Evolutionary conservation across 2,113 vertebrate species (phyloP).

Genomic region (Scomber colias): DNA sequence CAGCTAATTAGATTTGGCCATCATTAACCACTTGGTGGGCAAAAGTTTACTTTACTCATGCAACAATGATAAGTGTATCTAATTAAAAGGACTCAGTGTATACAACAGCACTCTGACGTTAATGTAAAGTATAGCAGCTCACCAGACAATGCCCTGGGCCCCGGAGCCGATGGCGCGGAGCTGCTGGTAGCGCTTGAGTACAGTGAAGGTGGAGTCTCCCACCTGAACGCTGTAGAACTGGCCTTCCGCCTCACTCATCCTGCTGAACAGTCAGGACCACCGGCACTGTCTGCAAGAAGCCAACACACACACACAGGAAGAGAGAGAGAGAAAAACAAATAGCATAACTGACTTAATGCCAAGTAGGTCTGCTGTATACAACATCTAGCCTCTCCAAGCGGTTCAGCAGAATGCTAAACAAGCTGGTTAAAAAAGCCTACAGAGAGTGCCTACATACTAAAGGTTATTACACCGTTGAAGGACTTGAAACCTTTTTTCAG

Average conservation of each 20-base stretch:
- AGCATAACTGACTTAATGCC: background rate
- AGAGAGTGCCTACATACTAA: background rate
- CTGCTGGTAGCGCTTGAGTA: constrained; percentile 94
- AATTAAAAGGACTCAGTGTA: no score
- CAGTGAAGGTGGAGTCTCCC: constrained; percentile 97
- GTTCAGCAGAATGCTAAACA: background rate
- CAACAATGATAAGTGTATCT: no score
- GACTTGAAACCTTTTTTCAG: background rate
- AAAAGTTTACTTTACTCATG: no score
- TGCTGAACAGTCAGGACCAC: constrained; percentile 84
- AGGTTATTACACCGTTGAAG: background rate
- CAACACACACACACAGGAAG: constrained; percentile 2
- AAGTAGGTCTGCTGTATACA: background rate
- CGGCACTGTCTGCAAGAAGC: constrained; percentile 64
- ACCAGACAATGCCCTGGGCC: constrained; percentile 98
- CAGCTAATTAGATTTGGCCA: no score
- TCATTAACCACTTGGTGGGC: no score
- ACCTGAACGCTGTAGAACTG: constrained; percentile 98
- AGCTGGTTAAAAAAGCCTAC: background rate
- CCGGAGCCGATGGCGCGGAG: constrained; percentile 96
- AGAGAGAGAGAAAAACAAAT: constrained; percentile 60
- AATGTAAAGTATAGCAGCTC: constrained; percentile 68
- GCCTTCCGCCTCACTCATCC: constrained; percentile 94
- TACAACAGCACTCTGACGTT: background rate
- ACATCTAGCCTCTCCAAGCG: background rate